Evolutionary conservation across 2,888 invertebrate species (phyloP), one percentile per base, ranked within the genome.

Genomic region (Protonemura montana): DNA sequence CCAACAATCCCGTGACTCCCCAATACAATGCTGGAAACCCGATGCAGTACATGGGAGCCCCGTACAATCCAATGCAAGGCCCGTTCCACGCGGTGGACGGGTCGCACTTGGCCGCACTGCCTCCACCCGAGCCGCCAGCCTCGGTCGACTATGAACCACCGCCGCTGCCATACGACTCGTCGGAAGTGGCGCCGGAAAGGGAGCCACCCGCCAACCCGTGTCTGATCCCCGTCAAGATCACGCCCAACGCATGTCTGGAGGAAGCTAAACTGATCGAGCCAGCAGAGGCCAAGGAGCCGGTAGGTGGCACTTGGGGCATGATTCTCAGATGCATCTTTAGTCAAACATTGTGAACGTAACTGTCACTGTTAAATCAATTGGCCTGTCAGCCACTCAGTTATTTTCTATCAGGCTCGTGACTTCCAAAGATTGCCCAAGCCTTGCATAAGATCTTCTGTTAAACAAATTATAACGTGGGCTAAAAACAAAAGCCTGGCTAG

Each of bases 61-160:
- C 80, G n/a, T 76, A 25, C n/a, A 86, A 87, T 35, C 41, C 80
- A 21, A 83, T 86, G 30, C 81, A 86, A 59, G 41, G 76, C 16
- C 87, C 26, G 30, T 35, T 77, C 16, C 82, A 85, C 29, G 86
- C 30, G 16, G 59, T 21, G 2, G 59, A 59, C 59, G 59, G 59
- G 1, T 21, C 13, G 13, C 59, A 59, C 59, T 7, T 59, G 41
- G 41, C 6, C 13, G 5, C 41, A 5, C 13, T 41, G 59, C 59
- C 59, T 1, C 59, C 59, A 21, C 59, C 59, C 13, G 59, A 59
- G 21, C 59, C 59, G 59, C 59, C 59, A 2, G 59, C 59, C 6
- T 59, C 59, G 2, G 59, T 78, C 7, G 27, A 78, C n/a, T 28
- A 78, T 27, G 28, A 78, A 7, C 78, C 26, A 2, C 78, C 78